These are phyloP conservation scores for Cyprinodon tularosa DNA, from an alignment of 2,113 vertebrate species.

Conservation along the genomic window DNA sequence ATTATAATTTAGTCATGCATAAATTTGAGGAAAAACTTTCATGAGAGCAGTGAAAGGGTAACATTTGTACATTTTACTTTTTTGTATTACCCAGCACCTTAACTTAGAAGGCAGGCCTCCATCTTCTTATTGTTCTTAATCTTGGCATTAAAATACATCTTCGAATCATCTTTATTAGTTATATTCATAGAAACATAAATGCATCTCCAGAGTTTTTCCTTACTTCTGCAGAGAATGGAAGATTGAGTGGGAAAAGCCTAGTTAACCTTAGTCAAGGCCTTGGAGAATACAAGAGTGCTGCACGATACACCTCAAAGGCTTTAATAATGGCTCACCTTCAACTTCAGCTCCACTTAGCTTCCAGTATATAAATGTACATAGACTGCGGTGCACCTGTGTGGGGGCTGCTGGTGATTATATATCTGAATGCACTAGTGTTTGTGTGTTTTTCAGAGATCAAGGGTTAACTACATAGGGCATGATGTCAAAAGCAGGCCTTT, in stretches of 20 bases:
- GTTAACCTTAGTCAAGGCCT: slow-evolving; percentile 71
- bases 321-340: slow-evolving; percentile 72
- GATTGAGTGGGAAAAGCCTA: slow-evolving; percentile 66
- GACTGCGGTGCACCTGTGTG: slow-evolving; percentile 22
- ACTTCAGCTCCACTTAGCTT: slow-evolving; percentile 39
- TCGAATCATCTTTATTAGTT: slow-evolving; percentile 3
- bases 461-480: slow-evolving; percentile 74
- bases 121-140: slow-evolving; percentile 8
- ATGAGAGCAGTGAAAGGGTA: slow-evolving; percentile 16
- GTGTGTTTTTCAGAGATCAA: slow-evolving; percentile 63
- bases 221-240: slow-evolving; percentile 38
- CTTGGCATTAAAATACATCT: neutral
- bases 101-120: slow-evolving; percentile 22
- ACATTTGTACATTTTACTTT: slow-evolving; percentile 13
- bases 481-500: slow-evolving; percentile 67
- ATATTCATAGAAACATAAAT: slow-evolving; percentile 27
- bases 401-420: slow-evolving; percentile 26
- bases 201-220: slow-evolving; percentile 38
- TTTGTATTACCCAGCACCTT: slow-evolving; percentile 5
- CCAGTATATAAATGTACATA: slow-evolving; percentile 20
- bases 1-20: slow-evolving; percentile 14
- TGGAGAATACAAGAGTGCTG: slow-evolving; percentile 54
- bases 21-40: slow-evolving; percentile 28
- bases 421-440: slow-evolving; percentile 36
- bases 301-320: slow-evolving; percentile 66